These are phyloP conservation scores for Heliconius hewitsoni DNA, from an alignment of 1,140 invertebrate species.

Conservation along the genomic window DNA sequence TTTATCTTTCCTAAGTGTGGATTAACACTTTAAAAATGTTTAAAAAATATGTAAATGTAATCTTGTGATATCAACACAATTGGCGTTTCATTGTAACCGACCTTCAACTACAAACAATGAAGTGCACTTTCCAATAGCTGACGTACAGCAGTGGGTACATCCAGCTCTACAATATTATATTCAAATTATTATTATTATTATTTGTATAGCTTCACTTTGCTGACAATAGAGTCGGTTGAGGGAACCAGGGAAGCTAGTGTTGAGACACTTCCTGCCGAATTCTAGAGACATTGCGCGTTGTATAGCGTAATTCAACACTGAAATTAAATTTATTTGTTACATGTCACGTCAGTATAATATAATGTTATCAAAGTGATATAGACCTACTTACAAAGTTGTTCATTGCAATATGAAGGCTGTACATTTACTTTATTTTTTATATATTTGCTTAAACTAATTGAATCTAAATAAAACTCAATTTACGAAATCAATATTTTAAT, in stretches of 20 bases:
- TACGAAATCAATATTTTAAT: no score
- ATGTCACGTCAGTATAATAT: no score
- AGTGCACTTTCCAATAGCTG: constrained; percentile 1
- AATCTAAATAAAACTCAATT: no score
- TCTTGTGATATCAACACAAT: not conserved
- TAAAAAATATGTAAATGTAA: not conserved
- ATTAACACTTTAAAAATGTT: no score
- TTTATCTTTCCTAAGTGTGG: no score
- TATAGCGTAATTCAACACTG: not conserved
- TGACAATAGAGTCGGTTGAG: no score
- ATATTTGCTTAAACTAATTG: no score
- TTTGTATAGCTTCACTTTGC: not conserved
- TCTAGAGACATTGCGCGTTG: not conserved
- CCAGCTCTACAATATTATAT: not conserved
- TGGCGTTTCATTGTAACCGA: not conserved
- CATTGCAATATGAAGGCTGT: no score
- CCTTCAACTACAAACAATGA: constrained; percentile 9
- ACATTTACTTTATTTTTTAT: no score
- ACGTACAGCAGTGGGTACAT: not conserved
- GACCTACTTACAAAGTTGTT: no score
- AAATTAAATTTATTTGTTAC: not conserved
- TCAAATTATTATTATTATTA: not conserved
- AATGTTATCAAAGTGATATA: no score
- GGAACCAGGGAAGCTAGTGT: no score
- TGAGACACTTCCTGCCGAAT: not conserved